Evolutionary conservation across 2,113 vertebrate genomes (phyloP).

Genomic region (Peromyscus polionotus): DNA sequence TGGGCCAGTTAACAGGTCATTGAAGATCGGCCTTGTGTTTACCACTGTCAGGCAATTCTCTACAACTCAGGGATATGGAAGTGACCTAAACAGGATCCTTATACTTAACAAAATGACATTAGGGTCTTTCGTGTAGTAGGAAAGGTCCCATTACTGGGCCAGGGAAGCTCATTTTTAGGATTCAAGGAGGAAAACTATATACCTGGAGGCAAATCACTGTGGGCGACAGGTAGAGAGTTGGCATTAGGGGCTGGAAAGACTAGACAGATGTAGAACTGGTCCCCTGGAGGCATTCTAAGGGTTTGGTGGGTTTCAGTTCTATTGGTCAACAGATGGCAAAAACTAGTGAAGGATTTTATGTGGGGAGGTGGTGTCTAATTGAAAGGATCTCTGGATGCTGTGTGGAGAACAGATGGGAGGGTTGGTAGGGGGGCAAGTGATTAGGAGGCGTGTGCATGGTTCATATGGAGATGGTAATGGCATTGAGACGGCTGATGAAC

Average conservation of each 20-base stretch:
- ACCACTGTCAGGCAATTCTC: neutral
- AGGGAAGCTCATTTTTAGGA: neutral
- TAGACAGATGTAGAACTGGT: neutral
- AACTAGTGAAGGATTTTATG: neutral
- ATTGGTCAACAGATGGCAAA: neutral
- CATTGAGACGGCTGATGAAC: neutral
- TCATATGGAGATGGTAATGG: neutral
- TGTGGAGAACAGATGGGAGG: neutral
- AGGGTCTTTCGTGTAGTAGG: neutral
- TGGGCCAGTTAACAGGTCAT: neutral
- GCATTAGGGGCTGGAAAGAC: neutral
- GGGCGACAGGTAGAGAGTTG: accelerated
- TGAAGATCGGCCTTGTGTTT: neutral
- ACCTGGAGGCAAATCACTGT: neutral
- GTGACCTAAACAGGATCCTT: neutral
- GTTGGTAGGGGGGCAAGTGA: neutral
- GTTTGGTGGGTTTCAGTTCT: neutral
- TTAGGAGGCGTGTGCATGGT: neutral
- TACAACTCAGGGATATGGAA: neutral
- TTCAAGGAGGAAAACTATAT: neutral
- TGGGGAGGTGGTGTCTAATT: neutral
- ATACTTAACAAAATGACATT: neutral
- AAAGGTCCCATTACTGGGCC: neutral
- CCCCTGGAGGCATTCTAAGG: neutral
- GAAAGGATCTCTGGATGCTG: neutral